A percentile compares a stretch with the other conserved stretches of the same genome.
Conservation (phyloP, 2,888 invertebrate genomes). For the Eilema depressum region DNA sequence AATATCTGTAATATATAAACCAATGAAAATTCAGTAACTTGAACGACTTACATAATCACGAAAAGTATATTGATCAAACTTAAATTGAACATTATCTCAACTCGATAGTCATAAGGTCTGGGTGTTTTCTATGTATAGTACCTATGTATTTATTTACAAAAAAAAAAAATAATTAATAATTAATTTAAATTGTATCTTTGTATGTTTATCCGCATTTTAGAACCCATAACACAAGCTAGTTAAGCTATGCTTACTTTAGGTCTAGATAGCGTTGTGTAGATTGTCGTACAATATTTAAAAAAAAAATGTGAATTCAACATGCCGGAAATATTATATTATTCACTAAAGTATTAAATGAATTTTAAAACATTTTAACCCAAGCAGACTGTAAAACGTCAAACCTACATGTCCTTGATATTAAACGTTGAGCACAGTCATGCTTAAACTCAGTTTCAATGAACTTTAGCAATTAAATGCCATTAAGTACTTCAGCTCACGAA, state of each 20-base stretch:
- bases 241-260: too few relatives aligned
- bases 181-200: too few relatives aligned
- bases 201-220: too few relatives aligned
- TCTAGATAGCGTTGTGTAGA: too few relatives aligned
- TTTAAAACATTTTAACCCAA: not conserved
- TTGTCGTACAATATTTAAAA: too few relatives aligned
- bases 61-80: not conserved
- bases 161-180: too few relatives aligned
- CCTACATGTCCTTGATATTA: conserved; percentile 36
- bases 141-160: too few relatives aligned
- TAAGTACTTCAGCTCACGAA: conserved; percentile 24
- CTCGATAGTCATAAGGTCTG: too few relatives aligned
- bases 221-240: too few relatives aligned
- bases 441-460: conserved; percentile 37
- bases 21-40: not conserved
- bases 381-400: conserved; percentile 4
- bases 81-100: not conserved
- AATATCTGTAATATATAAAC: not conserved
- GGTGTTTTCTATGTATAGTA: too few relatives aligned
- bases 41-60: not conserved
- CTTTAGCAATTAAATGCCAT: conserved; percentile 45
- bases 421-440: conserved; percentile 21
- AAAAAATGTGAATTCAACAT: too few relatives aligned
- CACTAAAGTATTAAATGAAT: not conserved
- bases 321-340: not conserved